phyloP scores from a whole-genome alignment of 1,140 invertebrate genomes.

The Scylla paramamosain region DNA sequence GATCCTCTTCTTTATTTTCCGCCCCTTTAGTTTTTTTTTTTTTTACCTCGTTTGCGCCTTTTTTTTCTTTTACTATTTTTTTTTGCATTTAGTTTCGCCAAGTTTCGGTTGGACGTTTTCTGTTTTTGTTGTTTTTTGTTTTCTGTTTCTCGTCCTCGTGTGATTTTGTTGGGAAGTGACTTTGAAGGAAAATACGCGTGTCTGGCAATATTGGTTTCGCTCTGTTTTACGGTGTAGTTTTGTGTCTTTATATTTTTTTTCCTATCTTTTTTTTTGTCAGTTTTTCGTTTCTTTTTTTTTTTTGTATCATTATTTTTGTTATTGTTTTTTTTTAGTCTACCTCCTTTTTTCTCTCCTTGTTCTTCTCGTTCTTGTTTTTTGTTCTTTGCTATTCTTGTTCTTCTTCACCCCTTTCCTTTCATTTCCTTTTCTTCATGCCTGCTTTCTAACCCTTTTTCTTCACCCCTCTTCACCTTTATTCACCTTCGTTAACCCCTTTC shows the following conservation, averaged over 20 bases:
- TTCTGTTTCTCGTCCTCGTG: neutral
- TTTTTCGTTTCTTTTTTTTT: neutral
- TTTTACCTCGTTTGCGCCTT: neutral
- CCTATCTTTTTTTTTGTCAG: neutral
- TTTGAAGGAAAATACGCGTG: neutral
- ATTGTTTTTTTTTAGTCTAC: neutral
- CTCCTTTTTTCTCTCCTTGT: neutral
- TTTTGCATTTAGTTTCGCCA: neutral
- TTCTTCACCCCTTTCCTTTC: neutral
- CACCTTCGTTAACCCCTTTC: neutral
- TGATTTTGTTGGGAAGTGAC: neutral
- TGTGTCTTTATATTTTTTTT: neutral
- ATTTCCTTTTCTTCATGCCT: neutral
- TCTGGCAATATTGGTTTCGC: neutral
- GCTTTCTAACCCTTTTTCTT: neutral
- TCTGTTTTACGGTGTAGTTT: neutral
- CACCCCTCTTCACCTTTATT: neutral
- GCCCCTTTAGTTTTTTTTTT: neutral
- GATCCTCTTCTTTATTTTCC: neutral
- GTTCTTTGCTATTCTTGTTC: neutral
- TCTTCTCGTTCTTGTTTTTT: neutral
- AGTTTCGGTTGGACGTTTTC: neutral
- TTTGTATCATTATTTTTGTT: neutral
- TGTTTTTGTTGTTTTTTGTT: neutral
- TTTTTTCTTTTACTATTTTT: neutral